A percentile compares a stretch with the other conserved stretches of the same genome.
These are phyloP conservation scores for Leptinotarsa undecemlineata DNA, from an alignment of 1,140 invertebrate species.

Conservation along the genomic window DNA sequence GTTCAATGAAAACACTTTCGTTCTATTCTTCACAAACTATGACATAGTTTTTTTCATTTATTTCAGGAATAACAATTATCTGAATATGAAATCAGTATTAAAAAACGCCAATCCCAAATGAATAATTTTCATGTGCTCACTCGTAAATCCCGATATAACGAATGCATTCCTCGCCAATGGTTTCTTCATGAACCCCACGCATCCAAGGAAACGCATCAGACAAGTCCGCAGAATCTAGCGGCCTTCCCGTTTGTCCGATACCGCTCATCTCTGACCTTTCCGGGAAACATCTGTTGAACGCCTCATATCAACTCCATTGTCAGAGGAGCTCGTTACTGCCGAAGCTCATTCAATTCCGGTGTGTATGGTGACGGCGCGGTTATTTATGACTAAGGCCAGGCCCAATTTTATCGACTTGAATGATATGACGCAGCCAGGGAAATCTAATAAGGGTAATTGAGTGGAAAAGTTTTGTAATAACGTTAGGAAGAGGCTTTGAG, in stretches of 20 bases:
- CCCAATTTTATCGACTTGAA: constrained; percentile 5
- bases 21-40: too few species aligned
- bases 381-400: background rate
- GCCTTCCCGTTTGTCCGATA: background rate
- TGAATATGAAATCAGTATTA: too few species aligned
- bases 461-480: constrained; percentile 8
- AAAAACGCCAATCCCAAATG: too few species aligned
- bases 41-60: too few species aligned
- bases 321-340: background rate
- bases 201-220: background rate
- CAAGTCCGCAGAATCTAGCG: background rate
- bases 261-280: constrained; percentile 1
- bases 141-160: too few species aligned
- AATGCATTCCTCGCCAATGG: background rate
- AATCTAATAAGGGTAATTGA: constrained; percentile 8
- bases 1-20: too few species aligned
- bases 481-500: background rate
- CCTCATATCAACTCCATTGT: constrained; percentile 1
- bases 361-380: constrained; percentile 4
- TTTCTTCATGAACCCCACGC: background rate
- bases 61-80: too few species aligned
- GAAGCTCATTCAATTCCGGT: constrained; percentile 7
- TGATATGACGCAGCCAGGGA: background rate
- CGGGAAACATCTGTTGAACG: constrained; percentile 7
- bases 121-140: too few species aligned